A percentile compares a stretch with the other conserved stretches of the same genome.
phyloP scores from a whole-genome alignment of 1,140 invertebrate species.

The Achroia grisella region DNA sequence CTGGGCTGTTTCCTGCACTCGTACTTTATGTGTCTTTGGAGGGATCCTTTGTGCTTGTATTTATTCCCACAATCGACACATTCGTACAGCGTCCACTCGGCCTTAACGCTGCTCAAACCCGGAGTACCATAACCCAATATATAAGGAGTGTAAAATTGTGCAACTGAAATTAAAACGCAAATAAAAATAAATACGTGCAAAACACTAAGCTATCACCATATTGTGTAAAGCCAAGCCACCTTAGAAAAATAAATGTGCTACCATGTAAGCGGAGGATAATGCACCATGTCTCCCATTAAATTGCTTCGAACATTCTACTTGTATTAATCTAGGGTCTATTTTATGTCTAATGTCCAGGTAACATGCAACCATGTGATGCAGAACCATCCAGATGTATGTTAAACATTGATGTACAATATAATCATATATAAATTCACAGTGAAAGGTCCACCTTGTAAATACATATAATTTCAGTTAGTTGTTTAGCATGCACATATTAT shows the following conservation, averaged over 20 bases:
- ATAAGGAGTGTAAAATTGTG: constrained; percentile 70
- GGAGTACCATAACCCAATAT: constrained; percentile 65
- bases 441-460: too few species aligned
- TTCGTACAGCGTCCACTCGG: constrained; percentile 66
- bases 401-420: neutral
- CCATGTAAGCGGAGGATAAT: constrained; percentile 59
- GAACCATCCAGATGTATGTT: neutral
- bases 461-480: constrained; percentile 12
- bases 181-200: constrained; percentile 68
- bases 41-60: constrained; percentile 74
- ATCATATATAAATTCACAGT: neutral
- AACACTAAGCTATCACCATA: constrained; percentile 46
- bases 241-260: constrained; percentile 36
- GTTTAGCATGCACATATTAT: constrained; percentile 4
- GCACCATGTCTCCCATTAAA: constrained; percentile 73
- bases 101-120: constrained; percentile 54
- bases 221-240: constrained; percentile 58
- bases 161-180: constrained; percentile 71
- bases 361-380: constrained; percentile 22
- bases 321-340: constrained; percentile 34
- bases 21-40: constrained; percentile 78
- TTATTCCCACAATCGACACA: constrained; percentile 77
- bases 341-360: constrained; percentile 14
- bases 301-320: constrained; percentile 32
- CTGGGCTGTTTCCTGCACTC: constrained; percentile 81